phyloP scores from a whole-genome alignment of 2,797 vertebrate genomes.

The Peromyscus melanophrys region DNA sequence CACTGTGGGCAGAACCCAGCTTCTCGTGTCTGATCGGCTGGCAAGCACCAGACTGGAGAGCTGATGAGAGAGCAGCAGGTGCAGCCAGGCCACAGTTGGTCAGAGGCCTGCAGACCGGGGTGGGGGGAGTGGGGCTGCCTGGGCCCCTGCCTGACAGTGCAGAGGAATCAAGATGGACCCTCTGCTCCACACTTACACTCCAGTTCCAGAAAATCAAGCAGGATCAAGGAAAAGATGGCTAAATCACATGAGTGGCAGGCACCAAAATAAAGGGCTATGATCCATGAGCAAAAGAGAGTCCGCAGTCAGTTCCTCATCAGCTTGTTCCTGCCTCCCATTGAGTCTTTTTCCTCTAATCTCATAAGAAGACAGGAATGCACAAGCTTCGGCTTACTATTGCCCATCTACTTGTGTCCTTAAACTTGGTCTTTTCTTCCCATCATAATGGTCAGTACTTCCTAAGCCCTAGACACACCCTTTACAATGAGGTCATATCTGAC shows the following conservation, averaged over 20 bases:
- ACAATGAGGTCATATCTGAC: neutral
- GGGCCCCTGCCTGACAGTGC: neutral
- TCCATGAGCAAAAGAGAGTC: neutral
- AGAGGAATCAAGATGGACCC: neutral
- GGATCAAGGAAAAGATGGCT: neutral
- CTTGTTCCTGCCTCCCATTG: neutral
- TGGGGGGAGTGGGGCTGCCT: neutral
- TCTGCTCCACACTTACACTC: neutral
- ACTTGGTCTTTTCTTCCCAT: neutral
- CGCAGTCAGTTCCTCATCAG: accelerated
- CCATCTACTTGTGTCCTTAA: neutral
- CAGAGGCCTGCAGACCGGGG: neutral
- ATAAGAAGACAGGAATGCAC: neutral
- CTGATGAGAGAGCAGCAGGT: neutral
- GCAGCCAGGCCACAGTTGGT: neutral
- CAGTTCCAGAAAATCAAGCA: neutral
- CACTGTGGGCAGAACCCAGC: constrained; percentile 41
- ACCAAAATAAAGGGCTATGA: neutral
- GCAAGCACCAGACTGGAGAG: constrained; percentile 56
- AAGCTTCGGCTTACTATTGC: neutral
- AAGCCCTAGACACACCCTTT: neutral
- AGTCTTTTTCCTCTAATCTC: neutral
- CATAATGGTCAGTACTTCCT: neutral
- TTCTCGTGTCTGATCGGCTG: constrained; percentile 47
- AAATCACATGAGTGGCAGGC: neutral